Evolutionary conservation across 2,797 vertebrate genomes (phyloP), one percentile per base, ranked within the genome.

Genomic region (Pantherophis vulpinus): DNA sequence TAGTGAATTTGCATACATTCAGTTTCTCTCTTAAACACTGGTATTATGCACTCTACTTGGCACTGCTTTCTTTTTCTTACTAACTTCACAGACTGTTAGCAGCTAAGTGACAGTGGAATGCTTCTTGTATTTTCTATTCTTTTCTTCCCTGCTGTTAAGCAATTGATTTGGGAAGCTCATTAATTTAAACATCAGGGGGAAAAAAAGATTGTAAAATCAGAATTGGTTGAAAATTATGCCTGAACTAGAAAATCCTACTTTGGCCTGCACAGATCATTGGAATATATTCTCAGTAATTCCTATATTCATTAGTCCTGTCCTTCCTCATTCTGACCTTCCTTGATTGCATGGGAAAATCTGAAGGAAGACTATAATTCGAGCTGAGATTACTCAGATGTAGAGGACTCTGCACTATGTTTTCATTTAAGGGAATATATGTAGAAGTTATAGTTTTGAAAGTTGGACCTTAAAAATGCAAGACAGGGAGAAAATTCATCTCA

Each of bases 41-140:
- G 20, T 66, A 66, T 93, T 93, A 91, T 56, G 23, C 87, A 27
- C 66, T 89, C 55, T 14, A 54, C 91, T 14, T 25, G 23, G 58
- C 83, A 83, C 54, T 88, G 55, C 42, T 94, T 95, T 95, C 1
- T 88, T 87, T 91, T 93, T 5, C 63, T 95, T 88, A 27, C 51
- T 66, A 27, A 54, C 51, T 91, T 91, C 88, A 42, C 54, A 66
- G 70, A 59, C 59, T 58, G 27, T 86, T 92, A 79, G 4, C 70
- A 88, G 66, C 12, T 79, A 94, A 93, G 5, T 91, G 29, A 91
- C 61, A 29, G 51, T 74, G 32, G 58, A 90, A 66, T 55, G 1
- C 70, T 32, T 92, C 74, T 59, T 70, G 27, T 27, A 66, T 42
- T 58, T 92, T 29, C 74, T 54, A 10, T 7, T 91, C 61, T 90